A percentile compares a stretch with the other conserved stretches of the same genome.
Evolutionary conservation across 1,140 invertebrate genomes (phyloP).

Genomic region (Drosophila ananassae): DNA sequence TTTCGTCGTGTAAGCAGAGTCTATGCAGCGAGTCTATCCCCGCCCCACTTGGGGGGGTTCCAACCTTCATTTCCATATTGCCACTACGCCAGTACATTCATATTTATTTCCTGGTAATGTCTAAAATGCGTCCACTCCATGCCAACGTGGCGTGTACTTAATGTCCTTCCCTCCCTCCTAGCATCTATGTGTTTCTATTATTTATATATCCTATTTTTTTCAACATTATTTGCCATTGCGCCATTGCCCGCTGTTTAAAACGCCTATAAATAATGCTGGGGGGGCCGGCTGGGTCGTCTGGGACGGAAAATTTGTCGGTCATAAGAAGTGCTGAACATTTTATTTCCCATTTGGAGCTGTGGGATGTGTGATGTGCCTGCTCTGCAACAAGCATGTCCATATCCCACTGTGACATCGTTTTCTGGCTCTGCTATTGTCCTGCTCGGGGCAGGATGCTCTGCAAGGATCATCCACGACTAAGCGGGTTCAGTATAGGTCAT

Average conservation of each 20-base stretch:
- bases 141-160: slow-evolving; percentile 64
- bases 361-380: slow-evolving; percentile 23
- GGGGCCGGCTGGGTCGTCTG: background rate
- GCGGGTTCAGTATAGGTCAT: too few species aligned
- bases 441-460: too few species aligned
- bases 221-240: slow-evolving; percentile 62
- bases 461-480: background rate
- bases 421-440: slow-evolving; percentile 23
- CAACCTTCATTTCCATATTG: slow-evolving; percentile 9
- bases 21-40: background rate
- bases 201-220: slow-evolving; percentile 45
- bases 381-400: slow-evolving; percentile 25
- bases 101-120: slow-evolving; percentile 71
- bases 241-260: slow-evolving; percentile 72
- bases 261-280: slow-evolving; percentile 70
- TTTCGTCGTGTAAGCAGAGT: slow-evolving; percentile 74
- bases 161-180: slow-evolving; percentile 36
- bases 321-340: slow-evolving; percentile 53
- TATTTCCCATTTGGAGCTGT: slow-evolving; percentile 54
- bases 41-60: background rate
- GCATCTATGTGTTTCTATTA: slow-evolving; percentile 35
- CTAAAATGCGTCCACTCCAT: slow-evolving; percentile 66
- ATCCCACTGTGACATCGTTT: slow-evolving; percentile 46
- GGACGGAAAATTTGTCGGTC: slow-evolving; percentile 58
- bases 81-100: slow-evolving; percentile 21